Conservation (phyloP, 2,888 invertebrate genomes). For the Graphium colonna region DNA sequence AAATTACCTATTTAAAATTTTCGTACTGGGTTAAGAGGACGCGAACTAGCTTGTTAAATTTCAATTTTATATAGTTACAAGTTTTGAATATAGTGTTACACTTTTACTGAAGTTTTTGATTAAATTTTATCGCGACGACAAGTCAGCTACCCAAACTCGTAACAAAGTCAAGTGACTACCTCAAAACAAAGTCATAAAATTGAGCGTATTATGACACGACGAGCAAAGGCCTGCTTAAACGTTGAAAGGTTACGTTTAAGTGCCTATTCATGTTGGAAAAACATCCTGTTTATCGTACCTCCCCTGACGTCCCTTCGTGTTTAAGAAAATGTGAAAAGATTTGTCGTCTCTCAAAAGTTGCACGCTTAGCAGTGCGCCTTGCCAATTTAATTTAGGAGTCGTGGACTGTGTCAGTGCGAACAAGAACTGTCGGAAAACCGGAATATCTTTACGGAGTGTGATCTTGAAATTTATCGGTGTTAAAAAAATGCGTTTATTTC, state of each 20-base stretch:
- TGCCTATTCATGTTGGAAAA: background rate
- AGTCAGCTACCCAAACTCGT: background rate
- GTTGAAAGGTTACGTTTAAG: background rate
- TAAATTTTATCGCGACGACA: too few relatives aligned
- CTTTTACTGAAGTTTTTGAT: too few relatives aligned
- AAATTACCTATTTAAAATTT: too few relatives aligned
- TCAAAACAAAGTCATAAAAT: background rate
- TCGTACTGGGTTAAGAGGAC: too few relatives aligned
- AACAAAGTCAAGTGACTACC: background rate
- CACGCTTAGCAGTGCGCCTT: slow-evolving; percentile 9
- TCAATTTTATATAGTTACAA: too few relatives aligned
- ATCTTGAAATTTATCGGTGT: too few relatives aligned
- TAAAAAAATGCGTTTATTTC: too few relatives aligned
- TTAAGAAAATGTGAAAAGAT: slow-evolving; percentile 16
- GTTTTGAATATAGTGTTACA: too few relatives aligned
- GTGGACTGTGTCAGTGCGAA: slow-evolving; percentile 4
- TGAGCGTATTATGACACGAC: background rate
- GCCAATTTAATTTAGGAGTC: slow-evolving; percentile 13
- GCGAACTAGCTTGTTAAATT: too few relatives aligned
- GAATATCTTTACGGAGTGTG: too few relatives aligned
- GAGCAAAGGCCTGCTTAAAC: background rate
- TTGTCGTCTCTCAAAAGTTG: slow-evolving; percentile 17
- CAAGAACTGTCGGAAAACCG: background rate
- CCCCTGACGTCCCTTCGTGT: slow-evolving; percentile 3
- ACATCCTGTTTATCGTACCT: slow-evolving; percentile 15